A percentile compares a stretch with the other conserved stretches of the same genome.
Evolutionary conservation across 2,113 vertebrate species (phyloP).

Genomic region (Irena cyanogastra): DNA sequence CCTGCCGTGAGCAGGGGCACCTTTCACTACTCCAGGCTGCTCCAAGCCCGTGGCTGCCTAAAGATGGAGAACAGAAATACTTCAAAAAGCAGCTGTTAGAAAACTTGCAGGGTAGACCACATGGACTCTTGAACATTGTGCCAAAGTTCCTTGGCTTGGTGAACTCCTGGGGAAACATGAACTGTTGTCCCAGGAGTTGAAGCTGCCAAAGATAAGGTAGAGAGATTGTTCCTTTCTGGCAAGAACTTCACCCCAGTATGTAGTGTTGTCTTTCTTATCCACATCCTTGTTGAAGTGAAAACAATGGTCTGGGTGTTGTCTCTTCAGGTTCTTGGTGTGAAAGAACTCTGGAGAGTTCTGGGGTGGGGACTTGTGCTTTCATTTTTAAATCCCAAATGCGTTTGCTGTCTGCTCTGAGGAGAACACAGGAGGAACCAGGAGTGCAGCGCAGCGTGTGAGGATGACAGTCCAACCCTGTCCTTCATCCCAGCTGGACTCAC

Average conservation of each 20-base stretch:
- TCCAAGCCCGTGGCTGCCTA: background rate
- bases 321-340: background rate
- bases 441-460: background rate
- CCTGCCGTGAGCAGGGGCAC: background rate
- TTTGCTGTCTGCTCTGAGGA: accelerated
- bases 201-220: background rate
- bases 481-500: background rate
- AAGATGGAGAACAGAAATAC: background rate
- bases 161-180: background rate
- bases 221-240: background rate
- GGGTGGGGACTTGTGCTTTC: background rate
- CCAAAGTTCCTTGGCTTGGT: background rate
- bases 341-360: background rate
- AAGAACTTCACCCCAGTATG: accelerated
- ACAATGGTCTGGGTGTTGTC: background rate
- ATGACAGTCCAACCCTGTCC: accelerated
- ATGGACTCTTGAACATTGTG: accelerated
- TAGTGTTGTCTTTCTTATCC: accelerated
- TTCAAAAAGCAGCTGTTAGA: background rate
- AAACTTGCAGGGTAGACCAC: background rate
- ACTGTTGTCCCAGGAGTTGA: accelerated
- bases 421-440: accelerated
- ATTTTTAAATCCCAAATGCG: background rate
- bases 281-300: background rate
- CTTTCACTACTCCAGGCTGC: accelerated